These are phyloP conservation scores for rat (Rattus norvegicus) DNA, from an alignment of 2,113 vertebrate genomes.

Conservation along the genomic window GRCr8 NC_086028.1:17500501-17501000, in stretches of 20 bases:
- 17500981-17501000: background rate
- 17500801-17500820: conserved; percentile 95
- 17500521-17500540: background rate
- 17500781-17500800: conserved; percentile 92
- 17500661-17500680: background rate
- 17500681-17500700: background rate
- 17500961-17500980: background rate
- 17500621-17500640: background rate
- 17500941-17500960: background rate
- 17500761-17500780: conserved; percentile 47
- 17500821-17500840: conserved; percentile 98
- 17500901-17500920: conserved; percentile 96
- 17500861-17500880: conserved; percentile 98
- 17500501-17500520: background rate
- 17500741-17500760: background rate
- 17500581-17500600: background rate
- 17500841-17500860: conserved; percentile 98
- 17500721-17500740: background rate
- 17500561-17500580: background rate
- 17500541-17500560: background rate
- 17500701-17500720: background rate
- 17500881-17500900: conserved; percentile 99
- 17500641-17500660: background rate
- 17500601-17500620: background rate
- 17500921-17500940: no score